phyloP scores from a whole-genome alignment of 2,888 invertebrate species.

The Nemapogon koenigi region DNA sequence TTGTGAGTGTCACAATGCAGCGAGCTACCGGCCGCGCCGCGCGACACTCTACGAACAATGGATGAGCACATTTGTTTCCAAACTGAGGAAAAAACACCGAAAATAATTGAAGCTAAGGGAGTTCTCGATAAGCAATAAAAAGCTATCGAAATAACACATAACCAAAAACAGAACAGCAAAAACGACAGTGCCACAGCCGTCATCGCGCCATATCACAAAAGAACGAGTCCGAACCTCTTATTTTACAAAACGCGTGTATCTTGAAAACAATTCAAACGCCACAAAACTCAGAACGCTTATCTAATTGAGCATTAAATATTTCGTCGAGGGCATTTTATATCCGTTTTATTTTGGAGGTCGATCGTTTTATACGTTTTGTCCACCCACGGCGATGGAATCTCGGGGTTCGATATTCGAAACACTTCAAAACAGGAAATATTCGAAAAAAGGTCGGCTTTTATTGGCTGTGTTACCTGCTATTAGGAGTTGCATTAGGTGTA shows the following conservation, averaged over 20 bases:
- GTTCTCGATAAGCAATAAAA: constrained; percentile 43
- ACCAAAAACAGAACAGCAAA: constrained; percentile 26
- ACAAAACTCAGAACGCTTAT: constrained; percentile 60
- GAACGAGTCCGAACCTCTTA: constrained; percentile 5
- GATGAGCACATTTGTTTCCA: constrained; percentile 59
- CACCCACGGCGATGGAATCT: constrained; percentile 58
- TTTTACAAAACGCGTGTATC: constrained; percentile 23
- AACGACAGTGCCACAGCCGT: constrained; percentile 21
- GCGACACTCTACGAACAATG: constrained; percentile 42
- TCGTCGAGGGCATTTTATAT: constrained; percentile 61
- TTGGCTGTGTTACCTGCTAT: constrained; percentile 60
- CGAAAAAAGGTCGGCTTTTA: constrained; percentile 55
- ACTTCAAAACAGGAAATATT: constrained; percentile 60
- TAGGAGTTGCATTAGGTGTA: constrained; percentile 59
- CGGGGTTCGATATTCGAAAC: constrained; percentile 42
- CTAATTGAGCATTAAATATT: constrained; percentile 64
- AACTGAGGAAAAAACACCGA: constrained; percentile 45
- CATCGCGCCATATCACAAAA: constrained; percentile 3
- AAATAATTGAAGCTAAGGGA: constrained; percentile 49
- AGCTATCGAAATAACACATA: constrained; percentile 21
- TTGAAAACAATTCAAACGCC: constrained; percentile 53
- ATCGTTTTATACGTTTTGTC: constrained; percentile 57
- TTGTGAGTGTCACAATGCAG: constrained; percentile 56
- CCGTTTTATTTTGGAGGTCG: constrained; percentile 52
- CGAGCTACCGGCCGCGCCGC: constrained; percentile 39